A percentile compares a stretch with the other conserved stretches of the same genome.
phyloP scores from a whole-genome alignment of 1,140 invertebrate genomes.

The Limonius californicus region DNA sequence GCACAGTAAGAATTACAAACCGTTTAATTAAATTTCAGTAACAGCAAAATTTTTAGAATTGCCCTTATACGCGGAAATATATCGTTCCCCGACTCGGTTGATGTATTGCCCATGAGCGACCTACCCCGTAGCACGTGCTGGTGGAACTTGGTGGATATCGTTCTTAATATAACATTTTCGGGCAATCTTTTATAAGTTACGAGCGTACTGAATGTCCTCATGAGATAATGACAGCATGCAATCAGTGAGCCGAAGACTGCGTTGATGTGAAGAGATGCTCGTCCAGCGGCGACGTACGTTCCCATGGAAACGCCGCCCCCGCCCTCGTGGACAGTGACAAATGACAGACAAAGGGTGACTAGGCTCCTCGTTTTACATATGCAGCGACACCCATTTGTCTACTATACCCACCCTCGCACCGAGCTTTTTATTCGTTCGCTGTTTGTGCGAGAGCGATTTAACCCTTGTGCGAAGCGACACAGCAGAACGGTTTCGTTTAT shows the following conservation, averaged over 20 bases:
- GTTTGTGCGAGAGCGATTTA: slow-evolving; percentile 18
- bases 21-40: no score
- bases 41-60: no score
- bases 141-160: slow-evolving; percentile 1
- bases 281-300: slow-evolving; percentile 27
- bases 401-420: slow-evolving; percentile 28
- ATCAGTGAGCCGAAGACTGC: slow-evolving; percentile 10
- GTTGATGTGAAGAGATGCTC: slow-evolving; percentile 6
- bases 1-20: no score
- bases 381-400: slow-evolving; percentile 47
- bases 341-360: slow-evolving; percentile 46
- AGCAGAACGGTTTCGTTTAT: slow-evolving; percentile 14
- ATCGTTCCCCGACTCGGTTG: no score
- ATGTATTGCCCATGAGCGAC: no score
- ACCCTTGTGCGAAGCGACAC: slow-evolving; percentile 19
- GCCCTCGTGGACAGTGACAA: slow-evolving; percentile 41
- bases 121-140: slow-evolving; percentile 16
- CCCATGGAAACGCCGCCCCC: slow-evolving; percentile 42
- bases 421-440: slow-evolving; percentile 25
- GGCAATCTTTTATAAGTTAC: slow-evolving; percentile 4
- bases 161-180: background rate
- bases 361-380: slow-evolving; percentile 46
- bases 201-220: background rate
- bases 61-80: no score
- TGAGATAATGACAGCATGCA: slow-evolving; percentile 3